phyloP scores from a whole-genome alignment of 2,113 vertebrate species.

The Parotia lawesii region DNA sequence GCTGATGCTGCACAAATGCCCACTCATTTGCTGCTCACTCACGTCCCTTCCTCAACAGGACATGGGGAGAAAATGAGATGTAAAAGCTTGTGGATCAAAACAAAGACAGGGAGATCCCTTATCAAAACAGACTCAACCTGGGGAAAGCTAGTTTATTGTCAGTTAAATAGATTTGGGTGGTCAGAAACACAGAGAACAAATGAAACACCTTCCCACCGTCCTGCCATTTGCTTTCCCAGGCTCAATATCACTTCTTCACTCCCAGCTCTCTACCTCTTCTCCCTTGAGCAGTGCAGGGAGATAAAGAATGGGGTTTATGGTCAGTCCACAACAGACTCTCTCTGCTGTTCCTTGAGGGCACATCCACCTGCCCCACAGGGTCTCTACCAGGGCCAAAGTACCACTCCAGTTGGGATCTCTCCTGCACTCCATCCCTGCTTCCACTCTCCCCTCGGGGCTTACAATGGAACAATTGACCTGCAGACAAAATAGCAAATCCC shows the following conservation, averaged over 20 bases:
- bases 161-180: neutral
- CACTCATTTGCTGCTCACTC: neutral
- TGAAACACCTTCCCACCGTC: neutral
- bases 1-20: neutral
- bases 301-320: neutral
- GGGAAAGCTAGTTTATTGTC: neutral
- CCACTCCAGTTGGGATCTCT: neutral
- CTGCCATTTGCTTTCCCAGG: neutral
- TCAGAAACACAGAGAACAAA: neutral
- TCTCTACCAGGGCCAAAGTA: neutral
- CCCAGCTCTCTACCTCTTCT: too few relatives aligned
- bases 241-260: neutral
- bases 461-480: neutral
- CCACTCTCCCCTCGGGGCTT: rapidly evolving
- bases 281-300: neutral
- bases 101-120: neutral
- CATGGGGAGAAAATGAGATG: neutral
- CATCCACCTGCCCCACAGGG: neutral
- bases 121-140: rapidly evolving
- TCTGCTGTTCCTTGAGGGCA: neutral
- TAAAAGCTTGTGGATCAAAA: neutral
- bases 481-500: neutral
- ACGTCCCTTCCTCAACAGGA: neutral
- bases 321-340: neutral
- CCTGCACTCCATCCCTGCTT: neutral